phyloP scores from a whole-genome alignment of 2,797 vertebrate genomes.

The Ptychobarbus kaznakovi region DNA sequence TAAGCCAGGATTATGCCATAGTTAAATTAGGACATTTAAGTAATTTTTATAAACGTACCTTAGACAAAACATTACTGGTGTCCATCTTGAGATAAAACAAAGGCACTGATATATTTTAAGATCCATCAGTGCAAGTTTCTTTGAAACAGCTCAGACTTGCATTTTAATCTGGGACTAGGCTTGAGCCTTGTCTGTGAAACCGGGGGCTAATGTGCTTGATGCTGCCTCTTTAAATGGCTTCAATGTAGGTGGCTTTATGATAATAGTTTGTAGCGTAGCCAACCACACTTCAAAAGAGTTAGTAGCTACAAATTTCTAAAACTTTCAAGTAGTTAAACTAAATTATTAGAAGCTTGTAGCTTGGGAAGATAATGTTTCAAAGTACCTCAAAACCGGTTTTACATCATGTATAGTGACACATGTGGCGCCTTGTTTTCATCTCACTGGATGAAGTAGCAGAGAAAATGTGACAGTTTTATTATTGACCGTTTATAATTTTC shows the following conservation, averaged over 20 bases:
- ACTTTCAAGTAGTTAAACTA: neutral
- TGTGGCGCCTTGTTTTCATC: conserved; percentile 17
- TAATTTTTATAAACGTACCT: too few relatives aligned
- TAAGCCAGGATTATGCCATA: too few relatives aligned
- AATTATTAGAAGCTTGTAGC: neutral
- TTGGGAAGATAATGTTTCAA: conserved; percentile 11
- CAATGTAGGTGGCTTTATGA: neutral
- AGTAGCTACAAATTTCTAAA: neutral
- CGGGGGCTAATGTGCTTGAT: too few relatives aligned
- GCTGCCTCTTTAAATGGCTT: neutral
- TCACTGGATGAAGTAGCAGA: conserved; percentile 1
- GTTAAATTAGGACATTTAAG: too few relatives aligned
- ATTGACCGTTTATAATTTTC: conserved; percentile 26
- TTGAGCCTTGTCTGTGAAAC: too few relatives aligned
- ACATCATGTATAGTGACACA: conserved; percentile 10
- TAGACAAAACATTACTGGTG: too few relatives aligned
- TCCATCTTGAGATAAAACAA: too few relatives aligned
- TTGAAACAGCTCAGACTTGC: too few relatives aligned
- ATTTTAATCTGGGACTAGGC: too few relatives aligned
- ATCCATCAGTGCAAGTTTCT: too few relatives aligned
- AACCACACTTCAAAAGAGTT: conserved; percentile 1
- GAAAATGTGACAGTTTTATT: conserved; percentile 21
- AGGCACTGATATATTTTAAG: too few relatives aligned
- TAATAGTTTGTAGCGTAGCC: neutral
- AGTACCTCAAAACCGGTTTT: conserved; percentile 12